A percentile compares a stretch with the other conserved stretches of the same genome.
These are phyloP conservation scores for Dynastes maya DNA, from an alignment of 2,888 invertebrate genomes.

Conservation along the genomic window DNA sequence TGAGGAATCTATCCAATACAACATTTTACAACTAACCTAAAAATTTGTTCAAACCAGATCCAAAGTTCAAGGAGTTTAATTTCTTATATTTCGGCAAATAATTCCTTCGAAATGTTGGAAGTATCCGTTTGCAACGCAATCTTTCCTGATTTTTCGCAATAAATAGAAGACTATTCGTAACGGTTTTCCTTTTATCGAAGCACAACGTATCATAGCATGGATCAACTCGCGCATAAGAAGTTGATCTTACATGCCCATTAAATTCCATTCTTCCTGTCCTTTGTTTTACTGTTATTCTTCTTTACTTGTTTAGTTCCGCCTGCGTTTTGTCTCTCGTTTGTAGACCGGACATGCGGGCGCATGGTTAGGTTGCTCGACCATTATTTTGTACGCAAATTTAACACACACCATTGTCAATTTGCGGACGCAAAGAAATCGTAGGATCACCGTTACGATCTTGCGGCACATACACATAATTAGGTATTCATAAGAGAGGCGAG, in stretches of 20 bases:
- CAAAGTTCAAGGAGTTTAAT: too few species aligned
- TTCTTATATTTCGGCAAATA: too few species aligned
- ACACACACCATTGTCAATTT: constrained; percentile 49
- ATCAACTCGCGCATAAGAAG: constrained; percentile 28
- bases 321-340: constrained; percentile 49
- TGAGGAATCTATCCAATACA: too few species aligned
- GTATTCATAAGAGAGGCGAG: not conserved
- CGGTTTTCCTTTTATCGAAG: too few species aligned
- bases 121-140: too few species aligned
- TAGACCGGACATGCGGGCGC: constrained; percentile 52
- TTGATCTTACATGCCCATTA: constrained; percentile 41
- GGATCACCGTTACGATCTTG: constrained; percentile 22
- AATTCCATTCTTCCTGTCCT: constrained; percentile 51
- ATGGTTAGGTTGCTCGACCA: constrained; percentile 43
- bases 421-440: constrained; percentile 14
- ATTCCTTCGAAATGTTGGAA: too few species aligned
- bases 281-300: constrained; percentile 51
- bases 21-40: too few species aligned
- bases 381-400: constrained; percentile 50
- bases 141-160: too few species aligned
- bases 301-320: constrained; percentile 54
- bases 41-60: too few species aligned
- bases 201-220: too few species aligned
- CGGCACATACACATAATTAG: constrained; percentile 4
- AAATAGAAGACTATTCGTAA: too few species aligned